Base-by-base conservation (phyloP, 2,797 vertebrate species). In the Lutjanus campechanus region DNA sequence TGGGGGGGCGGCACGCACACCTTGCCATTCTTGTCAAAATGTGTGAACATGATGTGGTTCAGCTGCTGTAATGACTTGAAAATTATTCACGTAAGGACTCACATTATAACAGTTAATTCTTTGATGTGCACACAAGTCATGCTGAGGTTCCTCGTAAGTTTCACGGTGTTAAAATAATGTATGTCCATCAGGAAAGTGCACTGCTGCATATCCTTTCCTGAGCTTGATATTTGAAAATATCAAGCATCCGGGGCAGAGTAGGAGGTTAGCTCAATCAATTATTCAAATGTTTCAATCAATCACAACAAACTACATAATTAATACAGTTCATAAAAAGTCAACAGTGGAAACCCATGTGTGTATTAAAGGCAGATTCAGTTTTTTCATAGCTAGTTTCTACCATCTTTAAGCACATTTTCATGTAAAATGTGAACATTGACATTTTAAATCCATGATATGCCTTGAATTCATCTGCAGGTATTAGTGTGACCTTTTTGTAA, bases 21-120 rank as follows among this genome's bases (percentile, higher is more conserved):
- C 68, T 82, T 55, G 56, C 73, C 70, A 58, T 86, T 78, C 62
- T 70, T 73, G 71, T 88, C 83, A 87, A 87, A 85, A 88, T 69
- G 76, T 88, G 78, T 58, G 82, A 84, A 85, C 73, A 56, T 17
- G 63, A 79, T 69, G 55, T 16, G 65, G 58, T 74, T 84, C 47
- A 78, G 75, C 69, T 81, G 59, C 69, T 11, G n/a, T 62, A 56
- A 72, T 47, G n/a, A 68, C 80, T 63, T 63, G 71, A 51, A 72
- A 79, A 75, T 55, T 40, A 71, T 81, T 69, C 76, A 61, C 4
- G 16, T 55, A 66, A 75, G 50, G 54, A 61, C 56, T 76, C 64
- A 10, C 41, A 67, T 53, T 54, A 36, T 51, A 84, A 71, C 44
- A 66, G 46, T 56, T 82, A 25, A 65, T 80, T 61, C 16, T 70